phyloP scores from a whole-genome alignment of 2,113 vertebrate genomes.

The Gymnorhina tibicen region DNA sequence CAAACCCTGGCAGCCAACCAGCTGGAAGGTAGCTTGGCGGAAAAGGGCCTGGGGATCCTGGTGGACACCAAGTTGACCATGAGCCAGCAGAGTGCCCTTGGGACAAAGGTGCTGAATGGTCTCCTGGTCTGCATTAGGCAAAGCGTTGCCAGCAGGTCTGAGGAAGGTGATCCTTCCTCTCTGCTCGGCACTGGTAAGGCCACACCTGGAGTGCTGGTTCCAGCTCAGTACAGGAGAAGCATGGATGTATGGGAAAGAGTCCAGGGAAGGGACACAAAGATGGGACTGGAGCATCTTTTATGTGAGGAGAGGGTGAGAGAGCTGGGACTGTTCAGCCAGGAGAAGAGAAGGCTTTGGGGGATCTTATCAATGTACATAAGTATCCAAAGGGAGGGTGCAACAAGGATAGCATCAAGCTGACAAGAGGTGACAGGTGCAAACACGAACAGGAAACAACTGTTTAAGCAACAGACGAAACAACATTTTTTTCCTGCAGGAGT shows the following conservation, averaged over 20 bases:
- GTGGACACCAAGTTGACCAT: background rate
- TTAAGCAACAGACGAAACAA: background rate
- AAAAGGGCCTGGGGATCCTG: background rate
- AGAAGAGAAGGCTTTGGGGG: background rate
- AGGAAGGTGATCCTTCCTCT: background rate
- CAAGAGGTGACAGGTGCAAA: background rate
- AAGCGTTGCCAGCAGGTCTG: background rate
- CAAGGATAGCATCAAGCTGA: background rate
- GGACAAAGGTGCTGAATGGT: accelerated
- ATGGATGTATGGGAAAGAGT: background rate
- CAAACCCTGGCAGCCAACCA: background rate
- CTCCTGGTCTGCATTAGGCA: background rate
- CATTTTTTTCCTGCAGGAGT: background rate
- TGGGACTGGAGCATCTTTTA: background rate
- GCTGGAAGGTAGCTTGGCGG: background rate
- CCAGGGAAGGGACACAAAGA: background rate
- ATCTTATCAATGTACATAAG: background rate
- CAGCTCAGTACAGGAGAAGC: background rate
- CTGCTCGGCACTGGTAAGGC: background rate
- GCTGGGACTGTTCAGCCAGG: background rate
- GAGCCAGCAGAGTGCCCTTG: background rate
- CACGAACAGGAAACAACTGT: background rate
- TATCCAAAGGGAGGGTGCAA: background rate
- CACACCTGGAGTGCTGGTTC: background rate
- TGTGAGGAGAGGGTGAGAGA: background rate